A percentile compares a stretch with the other conserved stretches of the same genome.
Evolutionary conservation across 2,113 vertebrate genomes (phyloP).

Genomic region (Sigmodon hispidus): DNA sequence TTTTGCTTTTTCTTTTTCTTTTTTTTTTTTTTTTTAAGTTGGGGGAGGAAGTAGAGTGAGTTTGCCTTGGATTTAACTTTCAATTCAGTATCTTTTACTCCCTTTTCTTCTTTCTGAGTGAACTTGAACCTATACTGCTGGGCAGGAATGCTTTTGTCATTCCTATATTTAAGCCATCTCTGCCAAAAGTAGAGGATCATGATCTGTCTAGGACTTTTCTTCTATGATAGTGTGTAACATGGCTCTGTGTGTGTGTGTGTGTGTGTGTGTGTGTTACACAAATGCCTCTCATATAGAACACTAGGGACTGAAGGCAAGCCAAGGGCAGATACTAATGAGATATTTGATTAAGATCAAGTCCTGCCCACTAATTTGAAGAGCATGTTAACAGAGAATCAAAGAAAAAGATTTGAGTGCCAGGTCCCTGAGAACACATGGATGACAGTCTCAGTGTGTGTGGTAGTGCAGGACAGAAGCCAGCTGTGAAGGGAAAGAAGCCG

Average conservation of each 20-base stretch:
- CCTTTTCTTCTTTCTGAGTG: slow-evolving; percentile 41
- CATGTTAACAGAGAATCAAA: slow-evolving; percentile 77
- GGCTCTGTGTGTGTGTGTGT: not conserved
- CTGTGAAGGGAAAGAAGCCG: slow-evolving; percentile 39
- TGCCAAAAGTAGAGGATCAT: slow-evolving; percentile 29
- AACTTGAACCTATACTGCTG: not conserved
- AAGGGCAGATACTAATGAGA: slow-evolving; percentile 69
- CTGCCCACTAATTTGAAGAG: slow-evolving; percentile 76
- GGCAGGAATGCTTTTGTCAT: not conserved
- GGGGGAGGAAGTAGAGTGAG: not conserved
- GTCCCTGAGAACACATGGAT: slow-evolving; percentile 77
- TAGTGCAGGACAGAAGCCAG: not conserved
- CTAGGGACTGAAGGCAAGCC: not conserved
- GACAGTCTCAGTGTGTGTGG: slow-evolving; percentile 68
- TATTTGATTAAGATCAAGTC: slow-evolving; percentile 75
- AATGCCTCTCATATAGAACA: not conserved
- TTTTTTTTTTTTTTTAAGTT: no score
- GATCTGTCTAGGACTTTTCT: not conserved
- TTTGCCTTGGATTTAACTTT: not conserved
- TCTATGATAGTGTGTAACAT: slow-evolving; percentile 7
- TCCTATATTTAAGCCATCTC: slow-evolving; percentile 58
- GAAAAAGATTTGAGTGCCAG: slow-evolving; percentile 71
- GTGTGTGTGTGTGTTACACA: slow-evolving; percentile 1
- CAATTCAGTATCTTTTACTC: not conserved
- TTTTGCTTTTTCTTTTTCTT: no score